Conservation (phyloP, 2,797 vertebrate species). For the Clamator glandarius region DNA sequence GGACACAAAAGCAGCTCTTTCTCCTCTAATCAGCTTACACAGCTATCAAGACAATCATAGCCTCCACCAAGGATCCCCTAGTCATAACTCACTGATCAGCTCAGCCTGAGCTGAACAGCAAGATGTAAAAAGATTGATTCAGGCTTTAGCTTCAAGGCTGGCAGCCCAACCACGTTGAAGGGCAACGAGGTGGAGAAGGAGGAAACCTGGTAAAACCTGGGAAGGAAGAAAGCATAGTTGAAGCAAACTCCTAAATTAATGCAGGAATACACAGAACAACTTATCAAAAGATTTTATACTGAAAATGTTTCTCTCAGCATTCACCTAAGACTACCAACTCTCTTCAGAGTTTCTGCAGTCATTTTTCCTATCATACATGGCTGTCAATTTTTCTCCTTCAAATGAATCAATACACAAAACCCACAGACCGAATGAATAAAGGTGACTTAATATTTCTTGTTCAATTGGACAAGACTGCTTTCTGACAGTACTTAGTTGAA, state of each 20-base stretch:
- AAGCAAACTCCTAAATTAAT: neutral
- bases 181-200: rapidly evolving
- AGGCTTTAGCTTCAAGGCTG: neutral
- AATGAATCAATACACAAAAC: neutral
- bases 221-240: neutral
- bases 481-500: neutral
- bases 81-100: neutral
- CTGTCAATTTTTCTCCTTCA: neutral
- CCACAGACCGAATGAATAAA: neutral
- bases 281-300: neutral
- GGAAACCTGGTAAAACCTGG: neutral
- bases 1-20: neutral
- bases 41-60: neutral
- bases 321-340: neutral
- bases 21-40: neutral
- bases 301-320: neutral
- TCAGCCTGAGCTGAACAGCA: neutral
- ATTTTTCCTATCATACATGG: neutral
- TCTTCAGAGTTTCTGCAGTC: neutral
- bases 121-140: neutral
- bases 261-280: neutral
- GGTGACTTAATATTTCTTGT: neutral
- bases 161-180: neutral
- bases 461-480: neutral
- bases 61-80: neutral